Conservation (phyloP, 2,113 vertebrate genomes). For the Scomber colias region DNA sequence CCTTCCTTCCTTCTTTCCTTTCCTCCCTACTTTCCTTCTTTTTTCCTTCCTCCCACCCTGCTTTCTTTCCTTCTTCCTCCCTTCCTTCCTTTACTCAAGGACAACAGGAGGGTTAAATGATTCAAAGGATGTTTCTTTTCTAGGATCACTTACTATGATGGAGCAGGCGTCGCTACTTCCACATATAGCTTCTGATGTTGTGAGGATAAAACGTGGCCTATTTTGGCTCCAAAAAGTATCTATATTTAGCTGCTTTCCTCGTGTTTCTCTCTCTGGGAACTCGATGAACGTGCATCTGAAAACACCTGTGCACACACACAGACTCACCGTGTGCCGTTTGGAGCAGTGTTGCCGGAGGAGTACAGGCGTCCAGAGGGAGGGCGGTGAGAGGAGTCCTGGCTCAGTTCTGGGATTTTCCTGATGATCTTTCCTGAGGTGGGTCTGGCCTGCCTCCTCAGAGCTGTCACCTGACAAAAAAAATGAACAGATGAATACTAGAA, state of each 20-base stretch:
- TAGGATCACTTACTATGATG: too few species aligned
- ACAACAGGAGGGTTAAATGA: background rate
- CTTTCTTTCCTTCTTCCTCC: too few species aligned
- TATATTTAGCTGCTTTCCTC: background rate
- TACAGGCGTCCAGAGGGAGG: slow-evolving; percentile 89
- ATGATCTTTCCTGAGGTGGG: slow-evolving; percentile 92
- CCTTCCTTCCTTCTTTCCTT: too few species aligned
- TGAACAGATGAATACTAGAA: background rate
- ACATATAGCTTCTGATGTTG: background rate
- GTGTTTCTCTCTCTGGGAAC: background rate
- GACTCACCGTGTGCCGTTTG: slow-evolving; percentile 89
- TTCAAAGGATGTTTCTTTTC: background rate
- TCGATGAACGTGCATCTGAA: background rate
- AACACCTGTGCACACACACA: too few species aligned
- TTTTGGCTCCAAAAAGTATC: too few species aligned
- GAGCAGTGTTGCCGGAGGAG: slow-evolving; percentile 76
- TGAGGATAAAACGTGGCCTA: background rate
- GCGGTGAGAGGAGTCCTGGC: slow-evolving; percentile 84
- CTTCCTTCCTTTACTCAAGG: too few species aligned
- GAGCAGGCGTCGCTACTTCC: background rate
- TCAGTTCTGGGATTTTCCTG: slow-evolving; percentile 88
- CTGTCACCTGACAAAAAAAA: slow-evolving; percentile 87
- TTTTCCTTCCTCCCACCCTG: too few species aligned
- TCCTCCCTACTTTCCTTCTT: too few species aligned
- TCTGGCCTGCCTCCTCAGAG: slow-evolving; percentile 92